Base-by-base conservation (phyloP, 2,113 vertebrate species). In the Atrichornis clamosus region DNA sequence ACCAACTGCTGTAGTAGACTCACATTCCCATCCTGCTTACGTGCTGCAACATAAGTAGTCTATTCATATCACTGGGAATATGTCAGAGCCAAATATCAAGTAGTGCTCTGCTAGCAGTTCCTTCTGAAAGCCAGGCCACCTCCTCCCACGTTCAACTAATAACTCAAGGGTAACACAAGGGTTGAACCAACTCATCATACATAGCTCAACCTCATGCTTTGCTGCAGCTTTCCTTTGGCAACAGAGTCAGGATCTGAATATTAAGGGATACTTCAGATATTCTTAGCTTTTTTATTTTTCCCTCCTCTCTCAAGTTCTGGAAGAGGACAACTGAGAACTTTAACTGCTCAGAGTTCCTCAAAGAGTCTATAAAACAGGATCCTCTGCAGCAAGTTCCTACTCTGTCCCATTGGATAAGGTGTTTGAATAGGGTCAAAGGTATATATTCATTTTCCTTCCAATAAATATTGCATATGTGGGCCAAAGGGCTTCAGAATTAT, bases 1-100 rank as follows among this genome's bases (percentile, higher is more conserved):
- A 92, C 93, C 96, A 91, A 68, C 10, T 82, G 90, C 91, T 87
- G 74, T 89, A 77, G 74, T 56, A 78, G 68, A 94, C 80, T 89
- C 87, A 89, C 27, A 90, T 52, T 78, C 64, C 80, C 82, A 90
- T 93, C 81, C 83, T 63, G 56, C 83, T 90, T 92, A 93, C 73
- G 3, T 44, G 79, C 83, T 89, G 79, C 90, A 89, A 84, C 55
- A 37, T 75, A 81, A 77, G 70, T 60, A 90, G 23, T 47, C 94
- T 96, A 95, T 89, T 94, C 86, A 55, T 87, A 86, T 91, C 80
- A 41, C 6, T 22, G 46, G 50, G 58, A 96, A 81, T 68, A 74
- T 46, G 67, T 72, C 88, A 90, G 59, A 74, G 72, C 12, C 85
- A 93, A 91, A 58, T 63, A 90, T 13, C 70, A 88, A 89, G 35